A percentile compares a stretch with the other conserved stretches of the same genome.
Evolutionary conservation across 1,140 invertebrate genomes (phyloP).

Genomic region (Drosophila equinoxialis): DNA sequence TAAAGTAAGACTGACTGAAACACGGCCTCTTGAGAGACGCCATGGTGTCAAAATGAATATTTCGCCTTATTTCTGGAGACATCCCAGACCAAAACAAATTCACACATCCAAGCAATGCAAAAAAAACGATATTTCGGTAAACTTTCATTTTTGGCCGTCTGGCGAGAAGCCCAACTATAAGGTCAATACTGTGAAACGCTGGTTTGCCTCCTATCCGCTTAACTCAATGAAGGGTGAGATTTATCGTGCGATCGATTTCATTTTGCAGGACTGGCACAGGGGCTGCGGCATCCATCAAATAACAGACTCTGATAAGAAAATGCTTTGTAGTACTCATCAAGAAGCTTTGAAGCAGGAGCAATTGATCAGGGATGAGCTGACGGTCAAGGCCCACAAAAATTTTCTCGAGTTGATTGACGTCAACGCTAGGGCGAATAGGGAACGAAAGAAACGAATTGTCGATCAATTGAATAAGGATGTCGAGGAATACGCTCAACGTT

Average conservation of each 20-base stretch:
- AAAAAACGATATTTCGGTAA: slow-evolving; percentile 6
- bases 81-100: slow-evolving; percentile 16
- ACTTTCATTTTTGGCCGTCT: slow-evolving; percentile 44
- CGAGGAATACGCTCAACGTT: slow-evolving; percentile 26
- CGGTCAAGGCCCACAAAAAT: slow-evolving; percentile 26
- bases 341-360: slow-evolving; percentile 14
- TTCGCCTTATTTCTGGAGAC: slow-evolving; percentile 31
- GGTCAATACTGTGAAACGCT: slow-evolving; percentile 31
- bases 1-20: not conserved
- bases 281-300: not conserved
- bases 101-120: not conserved
- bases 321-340: slow-evolving; percentile 25
- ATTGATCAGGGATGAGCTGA: slow-evolving; percentile 31
- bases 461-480: slow-evolving; percentile 32
- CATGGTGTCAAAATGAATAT: not conserved
- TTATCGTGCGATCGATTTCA: not conserved
- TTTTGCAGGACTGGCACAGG: slow-evolving; percentile 23
- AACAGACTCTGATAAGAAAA: not conserved
- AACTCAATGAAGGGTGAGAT: slow-evolving; percentile 34
- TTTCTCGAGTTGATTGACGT: slow-evolving; percentile 33
- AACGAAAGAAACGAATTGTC: slow-evolving; percentile 24
- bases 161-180: slow-evolving; percentile 28
- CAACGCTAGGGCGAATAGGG: not conserved
- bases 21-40: too few relatives aligned
- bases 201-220: slow-evolving; percentile 42